Conservation (phyloP, 2,888 invertebrate genomes). For the Tupiocoris notatus region DNA sequence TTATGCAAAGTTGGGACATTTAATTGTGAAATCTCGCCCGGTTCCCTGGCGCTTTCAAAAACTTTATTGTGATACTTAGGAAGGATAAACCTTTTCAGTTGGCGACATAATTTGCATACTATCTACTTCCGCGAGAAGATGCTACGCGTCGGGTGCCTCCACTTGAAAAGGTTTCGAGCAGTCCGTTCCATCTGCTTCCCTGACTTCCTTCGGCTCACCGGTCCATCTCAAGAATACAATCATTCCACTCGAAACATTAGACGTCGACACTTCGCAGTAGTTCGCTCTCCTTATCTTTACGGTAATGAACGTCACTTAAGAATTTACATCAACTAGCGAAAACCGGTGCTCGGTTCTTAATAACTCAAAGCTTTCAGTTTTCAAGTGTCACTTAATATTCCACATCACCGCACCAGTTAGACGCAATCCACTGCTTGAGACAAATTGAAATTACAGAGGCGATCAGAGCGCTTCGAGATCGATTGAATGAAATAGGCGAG, state of each 20-base stretch:
- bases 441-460: too few relatives aligned
- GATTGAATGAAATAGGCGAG: too few relatives aligned
- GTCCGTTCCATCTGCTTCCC: background rate
- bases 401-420: too few relatives aligned
- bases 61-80: slow-evolving; percentile 22
- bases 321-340: too few relatives aligned
- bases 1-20: slow-evolving; percentile 16
- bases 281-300: background rate
- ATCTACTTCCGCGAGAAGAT: background rate
- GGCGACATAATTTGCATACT: slow-evolving; percentile 11
- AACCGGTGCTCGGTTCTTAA: too few relatives aligned
- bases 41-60: background rate
- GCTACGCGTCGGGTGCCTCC: background rate
- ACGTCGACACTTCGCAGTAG: background rate
- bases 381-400: too few relatives aligned
- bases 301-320: too few relatives aligned
- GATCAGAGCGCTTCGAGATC: too few relatives aligned
- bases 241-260: background rate
- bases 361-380: too few relatives aligned
- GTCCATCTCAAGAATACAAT: background rate
- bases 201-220: background rate
- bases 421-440: too few relatives aligned
- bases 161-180: background rate
- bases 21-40: slow-evolving; percentile 24
- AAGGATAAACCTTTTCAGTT: slow-evolving; percentile 1